Conservation (phyloP, 2,888 invertebrate species). For the Hydroisotoma schaefferi region DNA sequence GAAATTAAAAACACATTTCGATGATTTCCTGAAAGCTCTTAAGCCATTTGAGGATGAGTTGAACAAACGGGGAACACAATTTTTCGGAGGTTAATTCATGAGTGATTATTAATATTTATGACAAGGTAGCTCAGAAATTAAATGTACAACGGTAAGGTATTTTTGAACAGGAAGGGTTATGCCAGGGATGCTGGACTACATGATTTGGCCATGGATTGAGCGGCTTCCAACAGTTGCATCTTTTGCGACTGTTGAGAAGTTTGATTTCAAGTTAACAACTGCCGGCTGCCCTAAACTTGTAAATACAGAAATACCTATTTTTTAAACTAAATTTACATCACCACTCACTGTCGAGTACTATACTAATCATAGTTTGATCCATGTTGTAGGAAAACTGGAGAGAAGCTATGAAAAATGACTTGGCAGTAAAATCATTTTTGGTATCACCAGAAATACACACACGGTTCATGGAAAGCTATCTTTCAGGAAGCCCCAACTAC, state of each 20-base stretch:
- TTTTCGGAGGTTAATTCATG: slow-evolving; percentile 51
- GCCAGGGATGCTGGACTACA: slow-evolving; percentile 75
- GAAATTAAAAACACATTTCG: slow-evolving; percentile 19
- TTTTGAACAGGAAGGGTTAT: slow-evolving; percentile 56
- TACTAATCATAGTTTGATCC: too few relatives aligned
- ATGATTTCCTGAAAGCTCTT: slow-evolving; percentile 50
- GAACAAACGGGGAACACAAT: slow-evolving; percentile 51
- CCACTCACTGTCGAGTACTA: too few relatives aligned
- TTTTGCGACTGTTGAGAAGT: slow-evolving; percentile 51
- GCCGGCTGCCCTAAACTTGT: slow-evolving; percentile 31
- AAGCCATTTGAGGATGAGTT: slow-evolving; percentile 53
- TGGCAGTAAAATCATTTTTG: slow-evolving; percentile 65
- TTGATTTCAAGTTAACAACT: slow-evolving; percentile 36
- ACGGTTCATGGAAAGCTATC: slow-evolving; percentile 63
- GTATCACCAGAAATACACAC: slow-evolving; percentile 68
- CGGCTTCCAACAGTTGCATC: slow-evolving; percentile 60
- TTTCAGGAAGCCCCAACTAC: slow-evolving; percentile 60
- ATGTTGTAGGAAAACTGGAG: slow-evolving; percentile 65
- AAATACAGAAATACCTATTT: too few relatives aligned
- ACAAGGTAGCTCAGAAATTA: background rate
- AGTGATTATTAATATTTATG: background rate
- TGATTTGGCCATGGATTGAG: slow-evolving; percentile 85
- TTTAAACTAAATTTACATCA: too few relatives aligned
- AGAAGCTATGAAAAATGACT: slow-evolving; percentile 65
- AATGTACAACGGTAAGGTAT: background rate